A percentile compares a stretch with the other conserved stretches of the same genome.
phyloP scores from a whole-genome alignment of 2,113 vertebrate genomes.

The Ochotona princeps region DNA sequence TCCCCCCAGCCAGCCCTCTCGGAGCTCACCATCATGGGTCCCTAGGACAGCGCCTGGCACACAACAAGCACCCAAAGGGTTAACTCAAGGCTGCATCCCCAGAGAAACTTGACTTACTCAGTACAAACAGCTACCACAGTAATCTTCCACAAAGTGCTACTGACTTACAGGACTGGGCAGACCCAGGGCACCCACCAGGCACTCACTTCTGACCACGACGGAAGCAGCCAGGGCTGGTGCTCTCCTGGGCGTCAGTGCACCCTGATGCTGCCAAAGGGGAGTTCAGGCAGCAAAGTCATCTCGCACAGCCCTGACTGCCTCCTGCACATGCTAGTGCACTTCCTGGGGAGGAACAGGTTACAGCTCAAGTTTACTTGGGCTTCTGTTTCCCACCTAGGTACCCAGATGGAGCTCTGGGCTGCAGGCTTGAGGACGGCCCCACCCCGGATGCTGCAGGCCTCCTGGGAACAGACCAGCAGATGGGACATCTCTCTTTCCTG shows the following conservation, averaged over 20 bases:
- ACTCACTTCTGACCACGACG: background rate
- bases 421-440: too few relatives aligned
- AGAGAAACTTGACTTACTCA: background rate
- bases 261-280: background rate
- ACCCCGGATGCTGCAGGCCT: too few relatives aligned
- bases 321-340: too few relatives aligned
- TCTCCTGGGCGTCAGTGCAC: background rate
- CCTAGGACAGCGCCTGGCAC: too few relatives aligned
- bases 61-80: background rate
- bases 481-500: too few relatives aligned
- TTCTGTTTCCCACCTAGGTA: too few relatives aligned
- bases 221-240: background rate
- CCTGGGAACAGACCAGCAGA: too few relatives aligned
- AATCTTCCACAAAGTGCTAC: background rate
- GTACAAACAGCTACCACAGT: background rate
- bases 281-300: too few relatives aligned
- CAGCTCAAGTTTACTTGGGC: too few relatives aligned
- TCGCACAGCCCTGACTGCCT: too few relatives aligned
- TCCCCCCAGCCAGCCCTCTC: background rate
- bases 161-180: background rate
- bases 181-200: background rate
- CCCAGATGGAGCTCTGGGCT: too few relatives aligned
- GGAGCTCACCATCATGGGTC: background rate
- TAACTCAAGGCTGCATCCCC: background rate
- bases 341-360: too few relatives aligned